Conservation (phyloP, 1,140 invertebrate genomes). For the Saxidomus purpurata region DNA sequence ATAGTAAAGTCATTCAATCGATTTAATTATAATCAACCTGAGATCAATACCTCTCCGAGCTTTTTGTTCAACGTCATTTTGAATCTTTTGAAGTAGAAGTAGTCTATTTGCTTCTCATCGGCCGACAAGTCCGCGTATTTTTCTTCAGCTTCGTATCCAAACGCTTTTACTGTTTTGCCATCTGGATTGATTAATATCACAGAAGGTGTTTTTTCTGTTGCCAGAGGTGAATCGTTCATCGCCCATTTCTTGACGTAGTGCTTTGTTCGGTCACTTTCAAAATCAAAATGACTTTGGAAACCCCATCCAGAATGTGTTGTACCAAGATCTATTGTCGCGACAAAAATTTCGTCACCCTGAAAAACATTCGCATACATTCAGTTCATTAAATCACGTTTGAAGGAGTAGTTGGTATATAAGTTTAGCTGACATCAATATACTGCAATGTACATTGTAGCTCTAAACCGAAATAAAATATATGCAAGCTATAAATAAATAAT, state of each 20-base stretch:
- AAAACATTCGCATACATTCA: no score
- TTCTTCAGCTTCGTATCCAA: conserved; percentile 38
- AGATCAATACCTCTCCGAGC: not conserved
- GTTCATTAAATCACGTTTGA: no score
- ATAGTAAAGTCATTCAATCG: no score
- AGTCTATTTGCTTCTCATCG: not conserved
- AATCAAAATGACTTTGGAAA: not conserved
- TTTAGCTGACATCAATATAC: no score
- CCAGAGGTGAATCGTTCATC: not conserved
- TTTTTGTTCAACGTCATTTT: not conserved
- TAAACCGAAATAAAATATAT: no score
- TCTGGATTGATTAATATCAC: not conserved
- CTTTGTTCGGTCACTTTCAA: not conserved
- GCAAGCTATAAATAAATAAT: no score
- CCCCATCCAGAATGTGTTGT: conserved; percentile 32
- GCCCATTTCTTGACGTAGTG: not conserved
- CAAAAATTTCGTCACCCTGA: not conserved
- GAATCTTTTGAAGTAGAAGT: no score
- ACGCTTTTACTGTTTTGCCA: conserved; percentile 23
- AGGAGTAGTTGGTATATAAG: no score
- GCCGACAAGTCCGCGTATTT: not conserved
- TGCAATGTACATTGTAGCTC: no score
- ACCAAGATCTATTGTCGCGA: conserved; percentile 1
- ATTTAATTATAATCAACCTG: no score
- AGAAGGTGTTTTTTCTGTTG: conserved; percentile 4